Conservation (phyloP, 2,888 invertebrate species). For the Glaucopsyche alexis region DNA sequence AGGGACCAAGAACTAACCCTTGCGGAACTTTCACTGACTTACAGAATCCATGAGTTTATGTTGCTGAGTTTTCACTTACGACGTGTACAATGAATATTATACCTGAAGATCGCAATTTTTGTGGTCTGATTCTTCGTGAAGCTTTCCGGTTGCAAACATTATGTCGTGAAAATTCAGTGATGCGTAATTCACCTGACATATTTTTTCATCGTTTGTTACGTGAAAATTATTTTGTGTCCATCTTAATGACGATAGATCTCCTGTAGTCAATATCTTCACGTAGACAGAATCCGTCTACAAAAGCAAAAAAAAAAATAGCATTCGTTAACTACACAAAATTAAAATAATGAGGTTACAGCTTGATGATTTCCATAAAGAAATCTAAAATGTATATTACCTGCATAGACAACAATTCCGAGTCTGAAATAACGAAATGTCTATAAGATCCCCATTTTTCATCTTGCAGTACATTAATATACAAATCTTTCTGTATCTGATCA, state of each 20-base stretch:
- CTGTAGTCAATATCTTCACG: slow-evolving; percentile 95
- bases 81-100: neutral
- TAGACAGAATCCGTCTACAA: slow-evolving; percentile 94
- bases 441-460: neutral
- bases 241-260: slow-evolving; percentile 95
- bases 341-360: no score
- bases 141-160: slow-evolving; percentile 94
- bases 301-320: slow-evolving; percentile 44
- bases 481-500: slow-evolving; percentile 2
- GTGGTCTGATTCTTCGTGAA: neutral
- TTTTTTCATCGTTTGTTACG: slow-evolving; percentile 59
- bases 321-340: no score
- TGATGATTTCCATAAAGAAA: no score
- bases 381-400: neutral
- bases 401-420: neutral
- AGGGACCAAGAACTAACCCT: neutral
- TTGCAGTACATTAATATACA: neutral
- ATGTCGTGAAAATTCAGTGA: slow-evolving; percentile 98
- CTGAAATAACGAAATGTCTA: neutral
- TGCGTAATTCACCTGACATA: slow-evolving; percentile 94
- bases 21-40: neutral
- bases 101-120: neutral
- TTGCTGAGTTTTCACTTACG: no score
- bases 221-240: slow-evolving; percentile 89
- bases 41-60: no score